Evolutionary conservation across 2,888 invertebrate genomes (phyloP), one percentile per base, ranked within the genome.

Genomic region (Melipona bicolor): DNA sequence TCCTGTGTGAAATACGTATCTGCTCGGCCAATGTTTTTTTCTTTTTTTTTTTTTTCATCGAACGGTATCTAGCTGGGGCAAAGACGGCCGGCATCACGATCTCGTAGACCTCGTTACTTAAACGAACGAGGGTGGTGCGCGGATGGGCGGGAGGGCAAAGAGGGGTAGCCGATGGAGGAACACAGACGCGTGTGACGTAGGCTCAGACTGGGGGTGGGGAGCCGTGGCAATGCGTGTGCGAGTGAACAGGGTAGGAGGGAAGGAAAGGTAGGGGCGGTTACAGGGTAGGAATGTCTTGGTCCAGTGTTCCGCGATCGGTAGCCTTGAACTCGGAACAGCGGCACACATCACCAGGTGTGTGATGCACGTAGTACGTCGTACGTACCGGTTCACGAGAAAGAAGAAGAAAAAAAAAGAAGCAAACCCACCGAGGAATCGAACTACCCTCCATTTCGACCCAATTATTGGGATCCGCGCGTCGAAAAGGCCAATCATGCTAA

Each of bases 261-360:
- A 65, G 36, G 69, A 73, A 77, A 77, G 83, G 87, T 85, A 84
- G 88, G 87, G 78, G 77, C 50, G 76, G 79, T 85, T 86, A 87
- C 79, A 84, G 87, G 87, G 87, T 87, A 87, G 90, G 88, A 89
- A 90, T 89, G 91, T 76, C 90, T 90, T 90, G 92, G 91, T 91
- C 91, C 90, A 91, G 89, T 90, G 90, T 92, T 92, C 90, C 90
- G 86, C 90, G 91, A 90, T 90, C 87, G 92, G 89, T 93, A 94
- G 93, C 93, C 93, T 94, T 93, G 93, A 93, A 94, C 93, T 92
- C 93, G 87, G 89, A 24, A 52, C 59, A 70, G 24, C 79, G 80
- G 61, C 76, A 77, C 84, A 73, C 84, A 74, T 81, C 72, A 6
- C 75, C 71, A 32, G 59, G 54, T 50, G 85, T 43, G 43, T 11